Base-by-base conservation (phyloP, 1,140 invertebrate genomes). In the Liolophura sinensis region DNA sequence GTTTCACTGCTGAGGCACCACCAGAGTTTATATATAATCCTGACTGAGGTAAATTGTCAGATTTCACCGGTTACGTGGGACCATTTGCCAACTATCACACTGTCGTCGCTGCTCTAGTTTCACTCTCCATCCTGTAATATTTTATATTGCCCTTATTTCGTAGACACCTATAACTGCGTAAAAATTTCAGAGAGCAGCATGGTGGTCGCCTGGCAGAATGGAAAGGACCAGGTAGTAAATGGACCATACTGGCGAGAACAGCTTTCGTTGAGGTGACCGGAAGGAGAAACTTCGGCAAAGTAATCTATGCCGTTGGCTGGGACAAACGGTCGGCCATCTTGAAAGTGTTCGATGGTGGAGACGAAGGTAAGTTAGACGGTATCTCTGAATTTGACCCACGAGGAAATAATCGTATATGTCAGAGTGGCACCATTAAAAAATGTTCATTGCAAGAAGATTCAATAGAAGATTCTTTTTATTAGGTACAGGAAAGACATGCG, bases 191-290 rank as follows among this genome's bases (percentile, higher is more conserved):
- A 12, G 11, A 31, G 27, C 62, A 67, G n/a, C 58, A 64, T 18
- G 71, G 71, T 7, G 71, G 71, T n/a, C 52, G 68, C 14, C 62
- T 73, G 22, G 71, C 71, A 6, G 68, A 73, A 31, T 73, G 71
- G 71, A 60, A 55, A 60, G 71, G 71, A 9, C 71, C 71, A 22
- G 68, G 58, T n/a, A 51, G 18, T 47, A 63, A 68, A 54, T 70
- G 71, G 71, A 68, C 65, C n/a, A 70, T 73, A 27, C 40, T 73
- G 24, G 67, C 51, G n/a, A 24, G 49, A n/a, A 73, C 71, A 18
- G 71, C 71, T 15, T 73, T 73, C 58, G 71, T 73, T 25, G 71
- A 73, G 50, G 68, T 73, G 6, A 64, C 71, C 27, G 71, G 71
- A 46, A 62, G 71, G 1, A 60, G 68, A 3, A 73, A 73, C 60